Conservation (phyloP, 2,797 vertebrate genomes). For the Pantherophis vulpinus region DNA sequence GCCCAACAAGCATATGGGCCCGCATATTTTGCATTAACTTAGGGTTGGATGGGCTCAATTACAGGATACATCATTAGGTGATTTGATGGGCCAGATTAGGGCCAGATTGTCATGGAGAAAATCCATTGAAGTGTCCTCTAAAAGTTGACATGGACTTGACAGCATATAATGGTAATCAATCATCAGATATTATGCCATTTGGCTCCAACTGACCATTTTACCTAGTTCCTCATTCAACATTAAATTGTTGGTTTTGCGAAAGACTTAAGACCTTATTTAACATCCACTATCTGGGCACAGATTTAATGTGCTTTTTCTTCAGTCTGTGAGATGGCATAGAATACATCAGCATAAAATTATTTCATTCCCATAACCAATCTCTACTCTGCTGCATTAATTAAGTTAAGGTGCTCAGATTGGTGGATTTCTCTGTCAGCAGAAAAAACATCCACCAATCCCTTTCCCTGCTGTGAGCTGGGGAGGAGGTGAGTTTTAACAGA, state of each 20-base stretch:
- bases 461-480: neutral
- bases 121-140: neutral
- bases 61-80: neutral
- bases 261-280: neutral
- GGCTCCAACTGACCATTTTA: neutral
- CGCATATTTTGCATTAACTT: neutral
- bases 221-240: neutral
- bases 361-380: neutral
- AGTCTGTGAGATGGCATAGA: neutral
- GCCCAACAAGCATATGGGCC: neutral
- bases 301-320: neutral
- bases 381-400: neutral
- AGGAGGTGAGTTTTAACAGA: neutral
- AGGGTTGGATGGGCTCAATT: neutral
- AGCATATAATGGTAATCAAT: neutral
- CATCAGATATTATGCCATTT: neutral
- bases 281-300: neutral
- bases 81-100: neutral
- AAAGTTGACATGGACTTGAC: neutral
- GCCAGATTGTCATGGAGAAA: neutral
- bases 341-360: neutral
- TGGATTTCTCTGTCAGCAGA: neutral
- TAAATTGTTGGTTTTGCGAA: neutral
- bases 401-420: neutral
- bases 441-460: neutral